Percentiles rank a stretch among this genome's conserved stretches.
Evolutionary conservation across 2,888 invertebrate species (phyloP).

Genomic region (Polydrusus pterygomalis): DNA sequence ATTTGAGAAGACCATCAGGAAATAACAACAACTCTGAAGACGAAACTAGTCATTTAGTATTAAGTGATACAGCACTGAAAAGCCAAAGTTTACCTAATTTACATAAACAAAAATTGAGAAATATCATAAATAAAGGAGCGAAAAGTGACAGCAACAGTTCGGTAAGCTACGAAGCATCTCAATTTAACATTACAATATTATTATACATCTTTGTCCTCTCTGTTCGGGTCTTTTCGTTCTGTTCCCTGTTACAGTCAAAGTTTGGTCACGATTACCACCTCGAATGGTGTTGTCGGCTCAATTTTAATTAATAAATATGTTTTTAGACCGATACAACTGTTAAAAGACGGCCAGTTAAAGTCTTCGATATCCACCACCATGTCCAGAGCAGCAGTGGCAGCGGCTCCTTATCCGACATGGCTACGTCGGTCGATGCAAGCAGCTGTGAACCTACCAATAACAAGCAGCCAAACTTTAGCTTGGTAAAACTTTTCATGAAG

Average conservation of each 20-base stretch:
- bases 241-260: too few species aligned
- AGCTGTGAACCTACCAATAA: conserved; percentile 63
- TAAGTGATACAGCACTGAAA: conserved; percentile 76
- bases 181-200: too few species aligned
- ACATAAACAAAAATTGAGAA: conserved; percentile 73
- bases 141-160: conserved; percentile 77
- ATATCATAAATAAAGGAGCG: conserved; percentile 60
- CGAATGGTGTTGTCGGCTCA: too few species aligned
- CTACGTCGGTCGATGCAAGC: conserved; percentile 69
- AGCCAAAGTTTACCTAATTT: conserved; percentile 89
- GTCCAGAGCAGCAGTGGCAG: conserved; percentile 66
- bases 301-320: neutral
- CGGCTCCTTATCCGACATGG: conserved; percentile 70
- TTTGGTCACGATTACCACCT: too few species aligned
- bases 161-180: conserved; percentile 74
- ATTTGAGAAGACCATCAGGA: conserved; percentile 81
- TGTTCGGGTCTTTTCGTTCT: neutral
- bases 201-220: neutral
- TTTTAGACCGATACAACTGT: conserved; percentile 66
- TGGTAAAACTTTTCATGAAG: conserved; percentile 92
- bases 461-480: conserved; percentile 80
- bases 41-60: conserved; percentile 75
- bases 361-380: conserved; percentile 72
- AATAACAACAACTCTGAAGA: conserved; percentile 75
- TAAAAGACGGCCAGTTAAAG: conserved; percentile 68